phyloP scores from a whole-genome alignment of 2,888 invertebrate species.

The Zhuqinia jingwanae region DNA sequence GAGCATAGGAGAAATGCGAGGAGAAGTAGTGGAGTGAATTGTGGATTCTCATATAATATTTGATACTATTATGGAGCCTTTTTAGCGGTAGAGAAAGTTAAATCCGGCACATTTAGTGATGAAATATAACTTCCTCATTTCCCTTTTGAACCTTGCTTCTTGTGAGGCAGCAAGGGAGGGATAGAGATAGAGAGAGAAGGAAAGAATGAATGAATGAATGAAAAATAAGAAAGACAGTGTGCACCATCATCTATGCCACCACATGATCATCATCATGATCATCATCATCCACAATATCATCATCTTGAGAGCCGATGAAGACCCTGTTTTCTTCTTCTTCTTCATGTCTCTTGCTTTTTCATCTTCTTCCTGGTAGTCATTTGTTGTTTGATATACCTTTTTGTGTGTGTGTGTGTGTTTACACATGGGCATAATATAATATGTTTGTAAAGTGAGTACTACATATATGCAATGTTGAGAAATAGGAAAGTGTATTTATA shows the following conservation, averaged over 20 bases:
- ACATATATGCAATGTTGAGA: background rate
- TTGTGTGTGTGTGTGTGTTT: background rate
- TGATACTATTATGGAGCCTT: constrained; percentile 45
- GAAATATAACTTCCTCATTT: constrained; percentile 71
- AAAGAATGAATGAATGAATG: background rate
- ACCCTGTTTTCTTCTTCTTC: no score
- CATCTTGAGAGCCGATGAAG: no score
- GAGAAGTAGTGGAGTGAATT: constrained; percentile 35
- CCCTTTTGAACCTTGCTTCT: constrained; percentile 48
- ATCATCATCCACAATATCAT: no score
- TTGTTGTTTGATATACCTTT: background rate
- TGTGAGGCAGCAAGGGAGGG: background rate
- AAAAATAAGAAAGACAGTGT: background rate
- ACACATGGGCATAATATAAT: background rate
- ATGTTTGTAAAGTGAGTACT: background rate
- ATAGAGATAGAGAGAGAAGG: constrained; percentile 6
- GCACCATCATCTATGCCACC: no score
- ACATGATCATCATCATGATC: no score
- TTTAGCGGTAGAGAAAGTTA: constrained; percentile 56
- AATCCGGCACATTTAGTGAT: constrained; percentile 67
- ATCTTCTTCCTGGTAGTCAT: no score
- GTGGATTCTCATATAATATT: constrained; percentile 43
- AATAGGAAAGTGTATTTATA: background rate
- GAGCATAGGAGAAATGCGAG: background rate
- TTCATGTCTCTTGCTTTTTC: no score